Percentiles rank a stretch among this genome's conserved stretches.
These are phyloP conservation scores for Lordiphosa clarofinis DNA, from an alignment of 1,140 invertebrate genomes.

Conservation along the genomic window DNA sequence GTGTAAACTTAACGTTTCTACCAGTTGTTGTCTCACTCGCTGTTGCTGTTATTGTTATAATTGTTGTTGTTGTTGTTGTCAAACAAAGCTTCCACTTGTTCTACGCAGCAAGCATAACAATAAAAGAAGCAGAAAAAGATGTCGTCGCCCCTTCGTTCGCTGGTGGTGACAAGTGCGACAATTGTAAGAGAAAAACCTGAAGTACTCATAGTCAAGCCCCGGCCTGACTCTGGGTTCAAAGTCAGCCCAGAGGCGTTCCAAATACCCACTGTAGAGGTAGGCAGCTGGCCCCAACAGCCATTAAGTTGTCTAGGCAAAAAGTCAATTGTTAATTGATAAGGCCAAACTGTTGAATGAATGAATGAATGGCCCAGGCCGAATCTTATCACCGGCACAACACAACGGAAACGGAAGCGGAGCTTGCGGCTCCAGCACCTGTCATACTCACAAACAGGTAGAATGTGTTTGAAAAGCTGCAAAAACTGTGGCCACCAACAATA, in stretches of 20 bases:
- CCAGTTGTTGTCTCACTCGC: slow-evolving; percentile 22
- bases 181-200: slow-evolving; percentile 56
- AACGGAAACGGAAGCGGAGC: slow-evolving; percentile 37
- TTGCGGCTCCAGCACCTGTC: slow-evolving; percentile 39
- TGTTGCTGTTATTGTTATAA: slow-evolving; percentile 34
- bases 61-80: slow-evolving; percentile 42
- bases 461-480: slow-evolving; percentile 67
- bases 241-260: slow-evolving; percentile 16
- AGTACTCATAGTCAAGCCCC: slow-evolving; percentile 25
- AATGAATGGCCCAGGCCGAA: slow-evolving; percentile 4
- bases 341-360: slow-evolving; percentile 3
- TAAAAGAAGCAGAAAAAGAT: slow-evolving; percentile 49
- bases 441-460: slow-evolving; percentile 39
- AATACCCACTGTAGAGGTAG: too few relatives aligned
- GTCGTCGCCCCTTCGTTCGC: too few relatives aligned
- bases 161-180: slow-evolving; percentile 62
- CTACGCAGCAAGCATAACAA: slow-evolving; percentile 73
- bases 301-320: too few relatives aligned
- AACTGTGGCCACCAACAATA: slow-evolving; percentile 37
- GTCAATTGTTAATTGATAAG: too few relatives aligned
- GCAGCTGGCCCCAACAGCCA: too few relatives aligned
- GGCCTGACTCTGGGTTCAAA: slow-evolving; percentile 12
- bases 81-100: slow-evolving; percentile 79
- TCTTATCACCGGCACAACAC: slow-evolving; percentile 1
- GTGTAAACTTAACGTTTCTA: slow-evolving; percentile 69